Evolutionary conservation across 2,888 invertebrate species (phyloP), one percentile per base, ranked within the genome.

Genomic region (Cheilosia grossa): DNA sequence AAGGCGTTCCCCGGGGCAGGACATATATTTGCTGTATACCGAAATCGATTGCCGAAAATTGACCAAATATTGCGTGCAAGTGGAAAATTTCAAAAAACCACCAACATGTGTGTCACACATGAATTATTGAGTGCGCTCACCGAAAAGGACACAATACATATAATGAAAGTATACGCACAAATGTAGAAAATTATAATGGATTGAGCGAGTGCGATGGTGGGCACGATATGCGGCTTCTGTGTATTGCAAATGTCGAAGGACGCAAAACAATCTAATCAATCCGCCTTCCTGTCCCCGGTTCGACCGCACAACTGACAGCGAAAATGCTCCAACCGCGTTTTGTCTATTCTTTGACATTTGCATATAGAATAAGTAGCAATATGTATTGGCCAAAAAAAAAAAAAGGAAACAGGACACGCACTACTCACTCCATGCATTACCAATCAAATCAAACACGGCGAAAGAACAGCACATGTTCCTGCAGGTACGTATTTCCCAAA

Each of bases 81-180:
- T 49, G 59, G 79, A 42, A 80, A 78, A 72, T 80, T 80, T 73
- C 30, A 59, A 64, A 78, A 79, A 64, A 17, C 54, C 79, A 83
- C 83, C 86, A 79, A 87, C 87, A 88, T 88, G 88, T 88, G 88
- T 88, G 87, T 88, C 87, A 81, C 87, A 87, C 74, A 88, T 88
- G 85, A 88, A 88, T 88, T 86, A 88, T 88, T 88, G 51, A 88
- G 67, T 66, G 37, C 72, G 56, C 37, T 54, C 63, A 67, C 40
- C 56, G 67, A 66, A 73, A 73, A 73, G 54, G 67, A 44, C 61
- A 51, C 56, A 51, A 51, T 44, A n/a, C n/a, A n/a, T n/a, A 33
- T 74, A 79, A 79, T 80, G 79, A 70, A 74, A 69, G 59, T 69
- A n/a, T n/a, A 73, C 79, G 73, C 73, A 79, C 56, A 79, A 77